Evolutionary conservation across 2,113 vertebrate genomes (phyloP), one percentile per base, ranked within the genome.

Genomic region (Laterallus jamaicensis): DNA sequence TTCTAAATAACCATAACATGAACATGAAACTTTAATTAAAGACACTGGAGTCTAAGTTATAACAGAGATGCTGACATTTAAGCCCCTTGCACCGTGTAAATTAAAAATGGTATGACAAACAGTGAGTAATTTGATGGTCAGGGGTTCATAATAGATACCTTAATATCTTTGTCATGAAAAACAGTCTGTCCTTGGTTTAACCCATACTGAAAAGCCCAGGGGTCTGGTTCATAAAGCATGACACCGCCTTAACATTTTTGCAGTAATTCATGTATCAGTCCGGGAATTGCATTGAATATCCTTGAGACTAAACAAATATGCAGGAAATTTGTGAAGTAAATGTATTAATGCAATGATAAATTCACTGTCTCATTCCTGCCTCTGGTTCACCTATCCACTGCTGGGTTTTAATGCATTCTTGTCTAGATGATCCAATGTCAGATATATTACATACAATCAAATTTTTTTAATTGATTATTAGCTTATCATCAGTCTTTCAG

Each of bases 21-120:
- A 97, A 97, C 96, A 97, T 92, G 97, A 97, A 97, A 88, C 96
- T 98, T 98, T 98, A 98, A 98, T 98, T 98, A 98, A 97, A 98
- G 96, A 97, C 95, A 96, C 93, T 86, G 84, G 94, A 97, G 94
- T 97, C 95, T 97, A 96, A 96, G 93, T 97, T 97, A 97, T 97
- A 97, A 97, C 92, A 95, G 94, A 94, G 96, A 96, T 96, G 94
- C 79, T 98, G 98, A 98, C 98, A 98, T 98, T 98, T 98, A 98
- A 97, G 86, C 91, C 93, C 77, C 94, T 95, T 84, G 63, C 96
- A 95, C 81, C 88, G 50, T 96, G 95, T 97, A 98, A 98, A 98
- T 98, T 98, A 97, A 97, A 96, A 98, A 96, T 78, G 79, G 74
- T 96, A 91, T 97, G 97, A 97, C 97, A 98, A 98, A 98, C 95